Conservation (phyloP, 2,797 vertebrate genomes). For the Lophotriccus pileatus region DNA sequence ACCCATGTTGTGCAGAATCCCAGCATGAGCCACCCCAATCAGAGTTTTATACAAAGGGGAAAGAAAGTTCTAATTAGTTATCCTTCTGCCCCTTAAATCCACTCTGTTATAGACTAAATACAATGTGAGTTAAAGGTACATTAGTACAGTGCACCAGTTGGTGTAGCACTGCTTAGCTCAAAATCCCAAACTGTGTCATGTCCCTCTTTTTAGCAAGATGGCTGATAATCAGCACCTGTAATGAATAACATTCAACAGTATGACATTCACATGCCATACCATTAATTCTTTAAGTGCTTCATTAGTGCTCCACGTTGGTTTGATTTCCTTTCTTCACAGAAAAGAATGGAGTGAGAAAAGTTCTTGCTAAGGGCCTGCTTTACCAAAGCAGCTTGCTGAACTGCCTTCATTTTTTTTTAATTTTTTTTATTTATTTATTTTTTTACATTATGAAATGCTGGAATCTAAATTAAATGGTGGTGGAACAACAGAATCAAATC, state of each 20-base stretch:
- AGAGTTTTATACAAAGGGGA: background rate
- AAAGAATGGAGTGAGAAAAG: background rate
- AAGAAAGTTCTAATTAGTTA: background rate
- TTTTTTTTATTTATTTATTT: background rate
- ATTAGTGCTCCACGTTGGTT: background rate
- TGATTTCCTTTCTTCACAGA: background rate
- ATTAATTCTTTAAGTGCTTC: background rate
- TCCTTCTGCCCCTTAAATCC: background rate
- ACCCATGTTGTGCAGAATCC: background rate
- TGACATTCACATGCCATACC: background rate
- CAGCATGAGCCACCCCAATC: background rate
- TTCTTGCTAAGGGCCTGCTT: background rate
- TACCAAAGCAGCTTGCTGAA: background rate
- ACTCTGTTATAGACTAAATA: background rate
- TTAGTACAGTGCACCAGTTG: background rate
- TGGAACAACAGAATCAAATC: background rate
- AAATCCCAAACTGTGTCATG: background rate
- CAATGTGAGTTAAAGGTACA: background rate
- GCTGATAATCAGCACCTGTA: background rate
- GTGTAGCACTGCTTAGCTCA: background rate
- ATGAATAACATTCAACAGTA: background rate
- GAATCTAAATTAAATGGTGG: background rate
- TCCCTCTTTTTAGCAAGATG: background rate
- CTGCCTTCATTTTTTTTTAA: background rate
- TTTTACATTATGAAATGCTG: background rate